Evolutionary conservation across 2,797 vertebrate genomes (phyloP), one percentile per base, ranked within the genome.

Genomic region (Enteromius anoplus): DNA sequence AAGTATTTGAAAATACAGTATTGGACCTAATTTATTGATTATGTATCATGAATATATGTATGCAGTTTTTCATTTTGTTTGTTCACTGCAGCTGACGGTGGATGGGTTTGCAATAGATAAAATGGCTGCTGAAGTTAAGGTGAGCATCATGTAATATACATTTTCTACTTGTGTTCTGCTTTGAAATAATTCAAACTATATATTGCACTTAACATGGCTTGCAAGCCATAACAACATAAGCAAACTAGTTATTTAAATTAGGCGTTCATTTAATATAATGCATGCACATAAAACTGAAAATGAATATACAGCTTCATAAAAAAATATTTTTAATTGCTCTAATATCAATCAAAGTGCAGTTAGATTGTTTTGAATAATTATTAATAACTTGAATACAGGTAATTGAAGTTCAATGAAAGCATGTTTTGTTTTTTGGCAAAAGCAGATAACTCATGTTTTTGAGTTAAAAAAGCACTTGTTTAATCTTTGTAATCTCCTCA

Each of bases 41-140:
- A 5, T 60, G n/a, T 40, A 17, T 58, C 7, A 37, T 75, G 19
- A 40, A n/a, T 64, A 26, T 34, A 12, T 45, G 4, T 12, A 19
- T 10, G 6, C n/a, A 15, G 26, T 73, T 51, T 65, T 34, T 78
- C 42, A 15, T 76, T 75, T 10, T 49, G 9, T 84, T 15, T 85
- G 19, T 75, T 51, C 83, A 32, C 85, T 91, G 45, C 92, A 99
- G 98, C 95, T 98, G 75, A 96, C 97, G 8, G 96, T 99, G 58
- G 97, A 99, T 81, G 97, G 97, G 68, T 99, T 99, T 92, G 97
- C 98, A 70, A 92, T 96, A 64, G 98, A 99, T 89, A 99, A 99
- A 95, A 98, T 98, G 96, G 97, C 98, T 19, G 93, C 95, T 87
- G 98, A 99, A 90, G 94, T 99, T 68, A 99, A 98, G 97, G 98